phyloP scores from a whole-genome alignment of 2,113 vertebrate genomes.

The Potamarius usumacintae region DNA sequence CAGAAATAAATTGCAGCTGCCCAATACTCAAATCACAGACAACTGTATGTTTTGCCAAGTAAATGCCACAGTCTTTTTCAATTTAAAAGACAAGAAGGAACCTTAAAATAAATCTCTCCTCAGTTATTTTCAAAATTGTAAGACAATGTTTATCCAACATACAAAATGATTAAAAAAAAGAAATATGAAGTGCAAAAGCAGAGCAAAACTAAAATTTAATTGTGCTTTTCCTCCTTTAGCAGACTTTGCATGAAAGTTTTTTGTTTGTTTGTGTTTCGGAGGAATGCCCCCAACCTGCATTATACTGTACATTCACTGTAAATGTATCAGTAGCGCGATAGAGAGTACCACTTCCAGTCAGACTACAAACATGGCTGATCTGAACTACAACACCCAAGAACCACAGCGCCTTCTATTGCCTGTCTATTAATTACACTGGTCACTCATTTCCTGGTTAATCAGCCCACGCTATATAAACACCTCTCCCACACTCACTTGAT shows the following conservation, averaged over 20 bases:
- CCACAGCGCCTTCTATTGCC: no score
- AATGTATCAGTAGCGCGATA: no score
- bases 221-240: conserved; percentile 20
- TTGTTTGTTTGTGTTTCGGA: no score
- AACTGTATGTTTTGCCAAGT: conserved; percentile 35
- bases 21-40: conserved; percentile 37
- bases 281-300: no score
- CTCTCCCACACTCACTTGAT: no score
- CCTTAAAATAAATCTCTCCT: conserved; percentile 31
- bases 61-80: conserved; percentile 35
- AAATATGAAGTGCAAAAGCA: conserved; percentile 20
- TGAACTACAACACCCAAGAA: no score
- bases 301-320: no score
- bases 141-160: background rate
- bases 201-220: conserved; percentile 9
- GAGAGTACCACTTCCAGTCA: no score
- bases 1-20: conserved; percentile 53
- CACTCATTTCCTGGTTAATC: no score
- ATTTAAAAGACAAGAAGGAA: conserved; percentile 22
- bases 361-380: no score
- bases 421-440: no score
- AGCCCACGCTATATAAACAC: no score
- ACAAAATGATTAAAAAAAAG: background rate
- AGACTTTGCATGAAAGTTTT: conserved; percentile 1
- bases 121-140: conserved; percentile 44